Evolutionary conservation across 2,888 invertebrate genomes (phyloP).

Genomic region (Vesta saturnalis): DNA sequence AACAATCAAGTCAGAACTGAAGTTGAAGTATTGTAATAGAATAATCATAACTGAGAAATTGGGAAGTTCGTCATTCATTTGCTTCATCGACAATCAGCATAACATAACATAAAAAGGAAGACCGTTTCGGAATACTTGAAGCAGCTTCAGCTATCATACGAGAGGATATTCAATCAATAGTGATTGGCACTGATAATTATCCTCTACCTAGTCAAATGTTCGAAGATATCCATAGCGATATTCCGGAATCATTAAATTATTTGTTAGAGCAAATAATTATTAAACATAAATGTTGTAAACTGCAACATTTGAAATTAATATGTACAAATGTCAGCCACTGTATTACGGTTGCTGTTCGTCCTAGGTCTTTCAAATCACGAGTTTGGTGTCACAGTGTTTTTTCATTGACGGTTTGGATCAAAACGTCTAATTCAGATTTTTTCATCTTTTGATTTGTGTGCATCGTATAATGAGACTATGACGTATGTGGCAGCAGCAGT

Average conservation of each 20-base stretch:
- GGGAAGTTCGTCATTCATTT: conserved; percentile 42
- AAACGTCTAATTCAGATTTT: conserved; percentile 3
- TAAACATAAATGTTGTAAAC: conserved; percentile 18
- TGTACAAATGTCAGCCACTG: no score
- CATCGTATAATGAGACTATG: no score
- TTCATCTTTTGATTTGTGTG: no score
- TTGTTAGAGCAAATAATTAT: neutral
- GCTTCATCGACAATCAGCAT: conserved; percentile 37
- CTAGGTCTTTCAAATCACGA: no score
- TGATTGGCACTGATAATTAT: neutral
- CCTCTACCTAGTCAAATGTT: conserved; percentile 8
- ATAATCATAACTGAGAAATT: conserved; percentile 49
- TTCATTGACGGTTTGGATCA: conserved; percentile 6
- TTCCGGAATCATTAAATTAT: conserved; percentile 22
- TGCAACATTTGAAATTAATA: no score
- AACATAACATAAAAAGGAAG: conserved; percentile 37
- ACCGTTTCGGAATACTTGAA: neutral
- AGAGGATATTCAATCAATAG: no score
- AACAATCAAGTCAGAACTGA: no score
- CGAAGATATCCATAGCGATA: conserved; percentile 9
- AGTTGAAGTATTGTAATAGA: no score
- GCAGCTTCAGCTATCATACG: neutral
- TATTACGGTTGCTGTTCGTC: no score
- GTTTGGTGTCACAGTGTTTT: neutral
- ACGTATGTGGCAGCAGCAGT: conserved; percentile 6